Conservation (phyloP, 2,888 invertebrate genomes). For the Seira sanloemensis region DNA sequence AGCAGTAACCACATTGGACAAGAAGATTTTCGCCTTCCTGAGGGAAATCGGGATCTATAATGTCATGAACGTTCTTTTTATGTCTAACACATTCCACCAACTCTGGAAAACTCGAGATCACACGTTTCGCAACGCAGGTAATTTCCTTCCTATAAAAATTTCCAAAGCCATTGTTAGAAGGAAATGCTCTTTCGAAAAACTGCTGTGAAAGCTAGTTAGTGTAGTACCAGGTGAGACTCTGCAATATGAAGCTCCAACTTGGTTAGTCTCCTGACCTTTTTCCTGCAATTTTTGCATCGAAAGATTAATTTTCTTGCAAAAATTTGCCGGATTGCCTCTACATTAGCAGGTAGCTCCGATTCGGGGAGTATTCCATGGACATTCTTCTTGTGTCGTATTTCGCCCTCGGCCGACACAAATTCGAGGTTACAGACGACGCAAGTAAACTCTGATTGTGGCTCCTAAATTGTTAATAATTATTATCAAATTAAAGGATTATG, state of each 20-base stretch:
- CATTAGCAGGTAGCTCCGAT: not conserved
- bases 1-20: not conserved
- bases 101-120: not conserved
- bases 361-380: conserved; percentile 14
- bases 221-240: not conserved
- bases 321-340: not conserved
- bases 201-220: too few relatives aligned
- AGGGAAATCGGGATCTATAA: not conserved
- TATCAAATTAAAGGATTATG: too few relatives aligned
- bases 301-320: not conserved
- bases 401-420: not conserved
- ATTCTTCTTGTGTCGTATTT: conserved; percentile 19
- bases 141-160: not conserved
- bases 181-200: too few relatives aligned
- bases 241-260: not conserved
- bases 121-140: conserved; percentile 11
- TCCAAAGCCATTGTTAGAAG: too few relatives aligned
- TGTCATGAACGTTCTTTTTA: conserved; percentile 23
- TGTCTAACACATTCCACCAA: conserved; percentile 15
- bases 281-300: not conserved
- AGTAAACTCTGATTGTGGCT: not conserved
- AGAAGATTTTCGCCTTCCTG: not conserved
- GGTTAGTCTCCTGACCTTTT: not conserved
- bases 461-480: too few relatives aligned
- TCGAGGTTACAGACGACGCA: conserved; percentile 8